Percentiles rank a stretch among this genome's conserved stretches.
Conservation (phyloP, 2,888 invertebrate species). For the Tetragnatha montana region DNA sequence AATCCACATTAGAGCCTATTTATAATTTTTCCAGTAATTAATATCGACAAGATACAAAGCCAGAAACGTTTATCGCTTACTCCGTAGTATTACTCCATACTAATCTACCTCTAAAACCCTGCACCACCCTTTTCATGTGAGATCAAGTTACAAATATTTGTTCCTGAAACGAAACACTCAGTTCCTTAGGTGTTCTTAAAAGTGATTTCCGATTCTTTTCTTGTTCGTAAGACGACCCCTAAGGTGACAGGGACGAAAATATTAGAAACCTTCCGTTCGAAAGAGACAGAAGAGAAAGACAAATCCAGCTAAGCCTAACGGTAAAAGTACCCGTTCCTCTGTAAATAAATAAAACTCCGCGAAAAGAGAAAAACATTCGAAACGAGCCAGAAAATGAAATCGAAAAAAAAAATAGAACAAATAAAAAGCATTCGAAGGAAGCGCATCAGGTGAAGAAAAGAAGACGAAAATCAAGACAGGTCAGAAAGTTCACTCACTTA, state of each 20-base stretch:
- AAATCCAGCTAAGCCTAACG: neutral
- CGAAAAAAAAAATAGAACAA: constrained; percentile 35
- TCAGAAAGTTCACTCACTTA: constrained; percentile 60
- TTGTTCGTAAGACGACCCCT: neutral
- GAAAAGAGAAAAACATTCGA: constrained; percentile 7
- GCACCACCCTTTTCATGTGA: too few relatives aligned
- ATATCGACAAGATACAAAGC: too few relatives aligned
- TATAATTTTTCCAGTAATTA: too few relatives aligned
- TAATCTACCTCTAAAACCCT: too few relatives aligned
- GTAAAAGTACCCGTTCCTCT: constrained; percentile 17
- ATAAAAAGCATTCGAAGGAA: constrained; percentile 36
- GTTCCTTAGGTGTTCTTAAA: neutral
- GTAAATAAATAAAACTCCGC: neutral
- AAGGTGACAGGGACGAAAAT: neutral
- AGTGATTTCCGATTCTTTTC: neutral
- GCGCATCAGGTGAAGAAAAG: constrained; percentile 65
- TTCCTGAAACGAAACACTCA: neutral
- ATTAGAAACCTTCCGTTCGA: neutral
- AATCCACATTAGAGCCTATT: too few relatives aligned
- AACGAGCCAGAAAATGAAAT: constrained; percentile 15
- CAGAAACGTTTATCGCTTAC: too few relatives aligned
- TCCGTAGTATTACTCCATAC: too few relatives aligned
- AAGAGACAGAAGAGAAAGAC: constrained; percentile 3
- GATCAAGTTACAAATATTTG: neutral
- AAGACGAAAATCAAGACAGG: constrained; percentile 44